phyloP scores from a whole-genome alignment of 2,797 vertebrate genomes.

The Leptoclinus maculatus region DNA sequence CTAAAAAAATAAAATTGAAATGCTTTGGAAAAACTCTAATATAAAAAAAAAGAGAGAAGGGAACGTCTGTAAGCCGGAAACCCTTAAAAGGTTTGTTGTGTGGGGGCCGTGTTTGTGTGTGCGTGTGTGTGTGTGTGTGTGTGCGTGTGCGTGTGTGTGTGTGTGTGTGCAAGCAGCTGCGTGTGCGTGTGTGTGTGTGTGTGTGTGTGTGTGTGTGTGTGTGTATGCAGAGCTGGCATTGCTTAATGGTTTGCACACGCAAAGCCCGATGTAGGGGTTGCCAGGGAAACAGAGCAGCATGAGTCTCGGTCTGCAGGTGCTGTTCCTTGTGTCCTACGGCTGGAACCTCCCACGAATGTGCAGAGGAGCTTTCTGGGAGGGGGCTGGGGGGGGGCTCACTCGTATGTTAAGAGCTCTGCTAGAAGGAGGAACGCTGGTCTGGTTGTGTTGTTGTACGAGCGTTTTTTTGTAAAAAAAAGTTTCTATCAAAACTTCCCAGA shows the following conservation, averaged over 20 bases:
- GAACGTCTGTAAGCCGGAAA: conserved; percentile 58
- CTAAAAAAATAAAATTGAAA: neutral
- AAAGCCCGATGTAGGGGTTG: conserved; percentile 81
- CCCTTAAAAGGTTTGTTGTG: conserved; percentile 68
- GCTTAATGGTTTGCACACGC: conserved; percentile 81
- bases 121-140: conserved; percentile 21
- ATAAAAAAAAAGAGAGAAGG: conserved; percentile 26
- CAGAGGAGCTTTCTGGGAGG: conserved; percentile 5
- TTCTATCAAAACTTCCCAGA: too few species aligned
- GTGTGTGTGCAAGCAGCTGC: conserved; percentile 15
- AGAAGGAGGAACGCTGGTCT: too few species aligned
- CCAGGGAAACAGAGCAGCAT: conserved; percentile 84
- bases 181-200: conserved; percentile 26
- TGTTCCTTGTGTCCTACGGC: conserved; percentile 79
- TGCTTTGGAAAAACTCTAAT: conserved; percentile 48
- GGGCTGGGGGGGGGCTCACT: too few species aligned
- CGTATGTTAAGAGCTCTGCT: too few species aligned
- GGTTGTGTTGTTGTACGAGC: too few species aligned
- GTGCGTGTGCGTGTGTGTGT: conserved; percentile 20
- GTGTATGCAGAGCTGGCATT: conserved; percentile 70
- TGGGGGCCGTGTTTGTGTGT: conserved; percentile 45
- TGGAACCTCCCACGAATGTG: conserved; percentile 70
- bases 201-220: conserved; percentile 39
- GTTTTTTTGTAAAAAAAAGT: too few species aligned
- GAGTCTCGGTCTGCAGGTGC: conserved; percentile 83